Base-by-base conservation (phyloP, 1,140 invertebrate species). In the Ceratina japonica region DNA sequence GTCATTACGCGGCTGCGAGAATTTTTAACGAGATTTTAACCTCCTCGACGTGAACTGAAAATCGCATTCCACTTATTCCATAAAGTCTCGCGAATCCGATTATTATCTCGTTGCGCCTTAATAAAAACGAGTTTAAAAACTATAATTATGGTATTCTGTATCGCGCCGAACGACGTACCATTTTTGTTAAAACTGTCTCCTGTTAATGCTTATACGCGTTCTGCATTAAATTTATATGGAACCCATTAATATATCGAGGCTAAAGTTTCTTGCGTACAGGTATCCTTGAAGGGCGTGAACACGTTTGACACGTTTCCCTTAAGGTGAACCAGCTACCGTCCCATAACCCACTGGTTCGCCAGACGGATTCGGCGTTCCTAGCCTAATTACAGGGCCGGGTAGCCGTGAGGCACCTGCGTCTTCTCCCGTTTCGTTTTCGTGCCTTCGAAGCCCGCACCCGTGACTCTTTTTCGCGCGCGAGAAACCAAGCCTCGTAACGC, bases 331-430 rank as follows among this genome's bases (percentile, higher is more conserved):
- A 72, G 79, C 85, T 87, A 88, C 86, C 81, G 87, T 86, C 81
- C 62, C 37, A 44, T 44, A 37, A 37, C 37, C 37, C 75, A 70
- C 79, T 79, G 64, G 18, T 37, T 73, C 37, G 51, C 51, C 78
- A 79, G 77, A 85, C 63, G 68, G 59, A 88, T 88, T 87, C 87
- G 87, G 83, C 86, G 63, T 87, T 74, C 83, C 77, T 87, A 85
- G 87, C 85, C 83, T 88, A 88, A 87, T 88, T 88, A 88, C 85
- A 88, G 86, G 87, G 83, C 79, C 71, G 80, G 18, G 75, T 64
- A 75, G 74, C 63, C 81, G 56, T 78, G 79, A 81, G 79, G 79
- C 82, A 86, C 79, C 84, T 87, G 85, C 82, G 71, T 68, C 79
- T 77, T 84, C 85, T 78, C 79, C 58, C 37, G 63, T 82, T 86